Percentiles rank a stretch among this genome's conserved stretches.
Evolutionary conservation across 2,113 vertebrate genomes (phyloP).

Genomic region (Puntigrus tetrazona): DNA sequence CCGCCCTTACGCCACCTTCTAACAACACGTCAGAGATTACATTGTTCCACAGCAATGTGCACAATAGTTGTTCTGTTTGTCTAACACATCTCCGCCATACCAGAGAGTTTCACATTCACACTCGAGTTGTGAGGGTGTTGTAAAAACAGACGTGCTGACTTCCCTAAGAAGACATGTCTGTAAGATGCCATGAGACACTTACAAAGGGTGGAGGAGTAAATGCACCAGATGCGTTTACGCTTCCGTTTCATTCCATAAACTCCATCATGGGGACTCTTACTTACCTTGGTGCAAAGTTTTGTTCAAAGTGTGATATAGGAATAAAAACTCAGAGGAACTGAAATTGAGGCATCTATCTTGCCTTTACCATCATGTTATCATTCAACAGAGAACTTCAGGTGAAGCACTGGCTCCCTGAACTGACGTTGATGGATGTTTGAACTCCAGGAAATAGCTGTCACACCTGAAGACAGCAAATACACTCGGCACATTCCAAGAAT

Average conservation of each 20-base stretch:
- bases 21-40: conserved; percentile 36
- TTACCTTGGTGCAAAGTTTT: background rate
- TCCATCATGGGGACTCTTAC: background rate
- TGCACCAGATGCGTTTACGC: background rate
- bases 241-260: background rate
- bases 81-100: background rate
- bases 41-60: background rate
- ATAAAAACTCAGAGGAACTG: background rate
- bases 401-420: background rate
- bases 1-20: conserved; percentile 5
- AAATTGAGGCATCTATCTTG: background rate
- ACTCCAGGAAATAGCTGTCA: conserved; percentile 30
- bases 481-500: background rate
- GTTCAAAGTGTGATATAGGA: background rate
- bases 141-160: background rate
- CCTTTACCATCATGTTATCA: background rate
- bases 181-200: conserved; percentile 32
- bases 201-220: background rate
- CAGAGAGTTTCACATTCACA: conserved; percentile 26
- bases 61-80: conserved; percentile 20
- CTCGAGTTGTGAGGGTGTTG: background rate
- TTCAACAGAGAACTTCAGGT: background rate
- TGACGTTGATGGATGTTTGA: conserved; percentile 14
- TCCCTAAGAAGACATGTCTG: background rate
- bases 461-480: conserved; percentile 13